phyloP scores from a whole-genome alignment of 2,113 vertebrate species.

The Odocoileus hemionus region DNA sequence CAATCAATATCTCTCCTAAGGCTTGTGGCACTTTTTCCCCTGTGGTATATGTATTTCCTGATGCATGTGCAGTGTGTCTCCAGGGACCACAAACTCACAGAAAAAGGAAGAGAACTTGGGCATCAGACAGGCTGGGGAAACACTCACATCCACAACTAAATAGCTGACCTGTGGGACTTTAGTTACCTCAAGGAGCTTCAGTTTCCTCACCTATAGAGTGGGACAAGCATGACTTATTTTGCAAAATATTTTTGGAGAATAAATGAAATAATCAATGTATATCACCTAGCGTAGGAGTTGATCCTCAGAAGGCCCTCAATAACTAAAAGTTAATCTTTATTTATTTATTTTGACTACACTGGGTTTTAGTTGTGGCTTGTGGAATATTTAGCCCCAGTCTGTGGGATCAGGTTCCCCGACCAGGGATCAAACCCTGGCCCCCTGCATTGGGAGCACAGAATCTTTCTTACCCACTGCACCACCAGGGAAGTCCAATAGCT shows the following conservation, averaged over 20 bases:
- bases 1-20: not conserved
- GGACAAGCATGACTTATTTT: not conserved
- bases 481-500: not conserved
- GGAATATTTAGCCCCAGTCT: not conserved
- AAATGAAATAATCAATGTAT: not conserved
- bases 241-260: not conserved
- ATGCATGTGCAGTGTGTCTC: not conserved
- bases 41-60: not conserved
- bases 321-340: not conserved
- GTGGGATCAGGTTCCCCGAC: not conserved
- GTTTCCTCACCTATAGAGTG: not conserved
- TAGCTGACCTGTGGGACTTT: not conserved
- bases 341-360: not conserved
- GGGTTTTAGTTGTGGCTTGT: not conserved
- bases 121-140: not conserved
- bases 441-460: not conserved
- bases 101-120: not conserved
- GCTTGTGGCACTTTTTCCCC: not conserved
- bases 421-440: not conserved
- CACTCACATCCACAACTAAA: not conserved
- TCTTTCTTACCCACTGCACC: not conserved
- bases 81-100: not conserved
- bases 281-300: not conserved
- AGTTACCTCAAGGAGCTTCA: not conserved
- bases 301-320: not conserved